phyloP scores from a whole-genome alignment of 2,797 vertebrate species.

The Sebastolobus altivelis region DNA sequence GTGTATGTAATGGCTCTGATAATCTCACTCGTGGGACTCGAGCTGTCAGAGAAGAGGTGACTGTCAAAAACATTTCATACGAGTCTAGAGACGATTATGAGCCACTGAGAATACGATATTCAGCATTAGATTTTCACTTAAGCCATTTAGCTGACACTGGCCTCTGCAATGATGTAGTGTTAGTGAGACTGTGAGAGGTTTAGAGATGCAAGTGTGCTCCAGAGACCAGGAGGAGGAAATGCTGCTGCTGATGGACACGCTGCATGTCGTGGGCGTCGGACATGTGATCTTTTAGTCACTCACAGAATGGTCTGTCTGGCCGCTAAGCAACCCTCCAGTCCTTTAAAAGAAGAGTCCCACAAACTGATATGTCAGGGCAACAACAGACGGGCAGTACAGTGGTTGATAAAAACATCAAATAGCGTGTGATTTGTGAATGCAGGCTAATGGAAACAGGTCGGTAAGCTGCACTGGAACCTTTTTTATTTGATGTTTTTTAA shows the following conservation, averaged over 20 bases:
- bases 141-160: conserved; percentile 13
- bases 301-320: background rate
- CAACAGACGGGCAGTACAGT: background rate
- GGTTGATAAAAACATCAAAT: background rate
- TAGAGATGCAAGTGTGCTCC: background rate
- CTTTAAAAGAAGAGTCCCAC: background rate
- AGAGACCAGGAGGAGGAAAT: conserved; percentile 19
- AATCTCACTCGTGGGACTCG: conserved; percentile 6
- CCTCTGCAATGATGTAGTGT: conserved; percentile 1
- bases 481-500: background rate
- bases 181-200: background rate
- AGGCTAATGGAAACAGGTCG: background rate
- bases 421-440: background rate
- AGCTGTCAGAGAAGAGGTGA: conserved; percentile 4
- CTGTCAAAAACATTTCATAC: background rate
- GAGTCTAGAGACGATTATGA: background rate
- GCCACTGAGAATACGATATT: background rate
- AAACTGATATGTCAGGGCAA: background rate
- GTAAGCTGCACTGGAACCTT: background rate
- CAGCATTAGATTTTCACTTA: conserved; percentile 18
- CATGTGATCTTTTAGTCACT: conserved; percentile 16
- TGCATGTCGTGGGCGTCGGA: background rate
- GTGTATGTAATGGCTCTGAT: conserved; percentile 21
- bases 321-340: background rate
- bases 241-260: background rate